These are phyloP conservation scores for Aphidius ervi DNA, from an alignment of 1,140 invertebrate genomes.

Conservation along the genomic window DNA sequence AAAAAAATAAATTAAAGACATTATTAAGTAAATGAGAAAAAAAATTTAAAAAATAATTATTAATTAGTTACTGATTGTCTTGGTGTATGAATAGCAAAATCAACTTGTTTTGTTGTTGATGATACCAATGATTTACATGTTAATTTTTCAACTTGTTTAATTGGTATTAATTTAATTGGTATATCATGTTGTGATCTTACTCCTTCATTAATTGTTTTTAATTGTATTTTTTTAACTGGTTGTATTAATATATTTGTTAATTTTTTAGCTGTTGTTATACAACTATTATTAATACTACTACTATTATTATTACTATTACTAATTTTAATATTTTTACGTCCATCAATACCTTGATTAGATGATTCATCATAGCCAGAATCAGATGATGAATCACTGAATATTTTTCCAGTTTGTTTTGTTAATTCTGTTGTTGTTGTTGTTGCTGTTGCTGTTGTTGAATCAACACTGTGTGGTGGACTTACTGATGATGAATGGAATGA, in stretches of 20 bases:
- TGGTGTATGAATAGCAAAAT: constrained; percentile 47
- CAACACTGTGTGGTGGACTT: constrained; percentile 44
- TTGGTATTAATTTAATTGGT: constrained; percentile 38
- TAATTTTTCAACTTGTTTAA: constrained; percentile 38
- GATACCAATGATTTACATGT: constrained; percentile 39
- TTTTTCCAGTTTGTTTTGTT: constrained; percentile 41
- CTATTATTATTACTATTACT: constrained; percentile 27
- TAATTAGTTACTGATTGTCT: constrained; percentile 50
- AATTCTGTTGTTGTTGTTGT: constrained; percentile 26
- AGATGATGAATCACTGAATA: constrained; percentile 59
- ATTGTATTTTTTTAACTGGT: constrained; percentile 32
- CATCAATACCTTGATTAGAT: constrained; percentile 54
- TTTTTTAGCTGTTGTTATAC: background rate
- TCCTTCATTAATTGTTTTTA: constrained; percentile 36
- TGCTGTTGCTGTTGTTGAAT: constrained; percentile 30
- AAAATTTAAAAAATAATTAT: constrained; percentile 34
- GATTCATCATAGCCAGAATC: constrained; percentile 64
- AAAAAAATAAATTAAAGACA: constrained; percentile 24
- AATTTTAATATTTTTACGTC: constrained; percentile 39
- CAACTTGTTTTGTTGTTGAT: constrained; percentile 32
- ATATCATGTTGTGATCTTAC: constrained; percentile 37
- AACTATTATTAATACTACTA: constrained; percentile 19
- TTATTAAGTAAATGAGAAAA: constrained; percentile 27
- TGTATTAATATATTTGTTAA: constrained; percentile 27
- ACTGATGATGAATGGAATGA: constrained; percentile 44